Base-by-base conservation (phyloP, 2,888 invertebrate species). In the Adelphocoris suturalis region DNA sequence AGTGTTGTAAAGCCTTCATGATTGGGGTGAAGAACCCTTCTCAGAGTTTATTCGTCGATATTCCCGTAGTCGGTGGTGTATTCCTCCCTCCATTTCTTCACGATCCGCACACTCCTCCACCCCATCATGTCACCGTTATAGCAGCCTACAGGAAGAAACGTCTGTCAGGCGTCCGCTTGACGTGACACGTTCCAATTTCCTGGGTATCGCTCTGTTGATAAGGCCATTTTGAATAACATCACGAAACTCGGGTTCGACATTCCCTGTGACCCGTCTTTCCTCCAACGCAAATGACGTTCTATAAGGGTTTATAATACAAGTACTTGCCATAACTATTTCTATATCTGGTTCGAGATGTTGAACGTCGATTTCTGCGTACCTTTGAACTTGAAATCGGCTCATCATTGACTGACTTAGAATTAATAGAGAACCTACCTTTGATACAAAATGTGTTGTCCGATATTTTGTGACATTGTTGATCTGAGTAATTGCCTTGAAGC, bases 161-260 rank as follows among this genome's bases (percentile, higher is more conserved):
- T 68, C 68, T 68, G 68, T 68, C 68, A 68, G 68, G 27, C 68
- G 68, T 23, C 23, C 68, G 68, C 68, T 68, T 23, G 68, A 68
- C 68, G 68, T 23, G 68, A 68, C 68, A 27, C 68, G 68, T 68
- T 68, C 68, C 68, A 68, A 68, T 68, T 68, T 68, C 68, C 68
- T 68, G 68, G 23, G 23, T 68, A 23, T 68, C n/a, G 23, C 68
- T 68, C 68, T 23, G 68, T n/a, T 13, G 68, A 68, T 68, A 68
- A 68, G 68, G 68, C 23, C 68, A 68, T 68, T 68, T 68, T 23
- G 68, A 68, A 68, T 68, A 68, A 68, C 68, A 68, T 68, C 68
- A 68, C 68, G 68, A 68, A 68, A 68, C 23, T 68, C 68, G 68
- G 68, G 61, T 61, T 61, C 61, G 52, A 3, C 16, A 52, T n/a